phyloP scores from a whole-genome alignment of 1,140 invertebrate genomes.

The Aplysia californica region DNA sequence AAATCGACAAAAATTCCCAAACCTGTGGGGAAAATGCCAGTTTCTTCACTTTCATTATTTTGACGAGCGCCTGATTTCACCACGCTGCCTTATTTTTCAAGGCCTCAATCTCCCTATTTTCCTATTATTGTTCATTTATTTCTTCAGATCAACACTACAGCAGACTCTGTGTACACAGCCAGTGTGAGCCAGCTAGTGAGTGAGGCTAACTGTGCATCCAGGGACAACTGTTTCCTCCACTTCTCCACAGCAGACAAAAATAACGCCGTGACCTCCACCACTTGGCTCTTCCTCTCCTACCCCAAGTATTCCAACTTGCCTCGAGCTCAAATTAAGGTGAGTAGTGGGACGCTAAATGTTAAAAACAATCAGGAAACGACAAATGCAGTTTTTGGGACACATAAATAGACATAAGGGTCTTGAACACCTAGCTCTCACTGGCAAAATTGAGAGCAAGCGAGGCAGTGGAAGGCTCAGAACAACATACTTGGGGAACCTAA shows the following conservation, averaged over 20 bases:
- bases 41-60: neutral
- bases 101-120: neutral
- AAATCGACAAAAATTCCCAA: neutral
- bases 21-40: no score
- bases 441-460: neutral
- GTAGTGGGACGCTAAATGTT: neutral
- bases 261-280: neutral
- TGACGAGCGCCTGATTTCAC: neutral
- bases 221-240: conserved; percentile 28
- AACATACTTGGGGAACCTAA: no score
- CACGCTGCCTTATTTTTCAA: neutral
- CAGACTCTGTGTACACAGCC: conserved; percentile 26
- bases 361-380: neutral
- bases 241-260: conserved; percentile 10
- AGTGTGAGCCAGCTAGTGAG: conserved; percentile 3
- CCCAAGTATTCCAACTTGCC: conserved; percentile 26
- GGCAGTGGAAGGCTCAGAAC: no score
- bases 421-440: no score
- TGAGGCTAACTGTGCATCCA: conserved; percentile 24
- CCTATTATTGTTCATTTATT: conserved; percentile 6
- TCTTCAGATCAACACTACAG: conserved; percentile 34
- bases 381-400: neutral
- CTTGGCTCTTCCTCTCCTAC: conserved; percentile 28
- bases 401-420: no score
- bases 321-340: conserved; percentile 25